These are phyloP conservation scores for Tadarida brasiliensis DNA, from an alignment of 2,797 vertebrate genomes.

Conservation along the genomic window DNA sequence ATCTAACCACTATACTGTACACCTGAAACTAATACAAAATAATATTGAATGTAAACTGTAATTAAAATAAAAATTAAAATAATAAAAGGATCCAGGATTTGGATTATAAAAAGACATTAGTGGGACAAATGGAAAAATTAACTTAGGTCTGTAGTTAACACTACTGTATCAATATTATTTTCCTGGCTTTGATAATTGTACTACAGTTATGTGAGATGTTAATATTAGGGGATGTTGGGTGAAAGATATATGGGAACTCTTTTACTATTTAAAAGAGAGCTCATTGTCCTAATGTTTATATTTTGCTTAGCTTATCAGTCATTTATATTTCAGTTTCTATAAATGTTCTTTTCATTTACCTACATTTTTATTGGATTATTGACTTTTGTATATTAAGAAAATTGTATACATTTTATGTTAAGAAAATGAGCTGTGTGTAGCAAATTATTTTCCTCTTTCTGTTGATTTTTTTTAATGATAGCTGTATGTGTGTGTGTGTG, in stretches of 20 bases:
- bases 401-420: not conserved
- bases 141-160: conserved; percentile 28
- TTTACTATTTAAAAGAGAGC: not conserved
- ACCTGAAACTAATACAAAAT: not conserved
- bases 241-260: conserved; percentile 27
- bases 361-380: not conserved
- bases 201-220: conserved; percentile 15
- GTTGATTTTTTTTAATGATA: not conserved
- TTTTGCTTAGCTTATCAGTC: conserved; percentile 5
- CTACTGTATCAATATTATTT: not conserved
- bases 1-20: not conserved
- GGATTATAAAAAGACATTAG: conserved; percentile 25
- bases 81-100: not conserved
- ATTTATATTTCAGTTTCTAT: conserved; percentile 55
- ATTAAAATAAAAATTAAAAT: not conserved
- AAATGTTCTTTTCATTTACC: not conserved
- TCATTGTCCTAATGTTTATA: conserved; percentile 36
- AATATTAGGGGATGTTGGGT: conserved; percentile 33
- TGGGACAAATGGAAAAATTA: conserved; percentile 2
- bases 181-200: conserved; percentile 36
- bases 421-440: conserved; percentile 22
- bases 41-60: not conserved
- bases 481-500: not conserved
- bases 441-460: conserved; percentile 47
- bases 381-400: conserved; percentile 44